Base-by-base conservation (phyloP, 1,140 invertebrate genomes). In the Platyscapa corneri region DNA sequence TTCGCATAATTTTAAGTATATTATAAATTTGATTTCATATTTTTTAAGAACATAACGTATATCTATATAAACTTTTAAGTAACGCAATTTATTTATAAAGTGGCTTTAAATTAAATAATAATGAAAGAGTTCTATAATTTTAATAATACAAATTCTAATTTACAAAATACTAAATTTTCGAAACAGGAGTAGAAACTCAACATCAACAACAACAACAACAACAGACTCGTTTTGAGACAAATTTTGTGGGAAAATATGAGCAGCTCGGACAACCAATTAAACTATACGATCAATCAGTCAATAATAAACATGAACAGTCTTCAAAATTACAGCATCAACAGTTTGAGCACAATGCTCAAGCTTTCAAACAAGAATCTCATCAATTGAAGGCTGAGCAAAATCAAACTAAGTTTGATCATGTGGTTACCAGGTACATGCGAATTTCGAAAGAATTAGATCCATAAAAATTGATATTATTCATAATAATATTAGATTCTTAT, bases 351-450 rank as follows among this genome's bases (percentile, higher is more conserved):
- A 86, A 74, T 23, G 37, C 67, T 0, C 90, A 91, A 72, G 30
- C 20, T 42, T 90, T 89, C 39, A 90, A 91, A 39, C 86, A 88
- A 14, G 72, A 85, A 79, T 88, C 88, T 56, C 88, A 87, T 42
- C 85, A 90, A 12, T 90, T 89, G 42, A 84, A 84, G 39, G 46
- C 74, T 23, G 85, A 82, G 64, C 75, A 77, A 27, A 86, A 82
- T 82, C 85, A 86, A 86, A 86, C 53, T 1, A 91, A 91, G 42
- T 91, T 91, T 67, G 91, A 92, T 3, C 88, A 89, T 39, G 74
- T 88, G 3, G 49, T 87, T 37, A 64, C 70, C 70, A 87, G 90
- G 60, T 88, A 88, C 76, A 74, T 42, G 12, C 10, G 12, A 3
- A 49, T 39, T 72, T 12, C 5, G 7, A 72, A 72, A 39, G 67